These are phyloP conservation scores for Dolichotis patagonum DNA, from an alignment of 2,113 vertebrate species.

Conservation along the genomic window DNA sequence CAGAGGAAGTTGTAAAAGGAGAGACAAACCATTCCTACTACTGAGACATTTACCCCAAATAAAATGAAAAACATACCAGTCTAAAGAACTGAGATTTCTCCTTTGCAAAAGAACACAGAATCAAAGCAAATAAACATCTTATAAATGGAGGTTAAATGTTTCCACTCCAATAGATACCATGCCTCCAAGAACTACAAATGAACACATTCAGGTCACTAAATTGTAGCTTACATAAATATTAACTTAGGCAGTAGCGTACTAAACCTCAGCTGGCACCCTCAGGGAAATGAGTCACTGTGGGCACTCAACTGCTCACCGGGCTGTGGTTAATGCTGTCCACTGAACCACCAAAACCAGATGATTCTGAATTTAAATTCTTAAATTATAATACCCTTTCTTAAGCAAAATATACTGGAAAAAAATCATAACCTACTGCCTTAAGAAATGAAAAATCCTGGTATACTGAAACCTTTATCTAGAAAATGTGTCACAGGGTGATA, in stretches of 20 bases:
- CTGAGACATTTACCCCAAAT: background rate
- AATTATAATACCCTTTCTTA: background rate
- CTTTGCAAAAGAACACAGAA: background rate
- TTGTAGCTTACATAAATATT: background rate
- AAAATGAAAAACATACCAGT: background rate
- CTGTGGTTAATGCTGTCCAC: background rate
- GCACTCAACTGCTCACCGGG: background rate
- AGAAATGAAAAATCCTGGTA: background rate
- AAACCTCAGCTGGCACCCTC: background rate
- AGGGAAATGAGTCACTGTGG: background rate
- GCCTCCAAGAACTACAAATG: background rate
- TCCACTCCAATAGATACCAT: background rate
- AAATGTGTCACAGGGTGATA: background rate
- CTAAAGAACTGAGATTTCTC: background rate
- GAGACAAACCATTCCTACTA: background rate
- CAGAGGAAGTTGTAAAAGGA: background rate
- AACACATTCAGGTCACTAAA: background rate
- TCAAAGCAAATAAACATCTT: background rate
- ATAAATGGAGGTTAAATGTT: background rate
- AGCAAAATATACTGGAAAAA: background rate
- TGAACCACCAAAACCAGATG: background rate
- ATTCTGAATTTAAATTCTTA: conserved; percentile 22
- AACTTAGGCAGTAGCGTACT: background rate
- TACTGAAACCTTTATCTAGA: background rate
- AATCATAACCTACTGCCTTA: background rate